Evolutionary conservation across 2,113 vertebrate genomes (phyloP).

Genomic region (Crotalus tigris): DNA sequence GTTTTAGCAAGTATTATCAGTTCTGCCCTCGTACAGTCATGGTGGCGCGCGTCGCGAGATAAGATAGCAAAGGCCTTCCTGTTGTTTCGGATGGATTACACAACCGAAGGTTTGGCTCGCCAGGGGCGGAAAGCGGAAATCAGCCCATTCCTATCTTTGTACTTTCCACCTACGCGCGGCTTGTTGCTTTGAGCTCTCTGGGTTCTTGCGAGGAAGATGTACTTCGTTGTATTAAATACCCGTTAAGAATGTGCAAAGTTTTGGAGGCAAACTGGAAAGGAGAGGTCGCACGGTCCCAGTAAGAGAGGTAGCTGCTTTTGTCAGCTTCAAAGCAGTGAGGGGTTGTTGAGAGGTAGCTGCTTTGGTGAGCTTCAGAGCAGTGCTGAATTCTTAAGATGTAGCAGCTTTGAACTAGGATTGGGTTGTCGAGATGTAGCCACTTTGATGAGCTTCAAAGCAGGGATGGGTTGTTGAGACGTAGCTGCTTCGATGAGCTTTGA

Average conservation of each 20-base stretch:
- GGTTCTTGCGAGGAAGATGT: not conserved
- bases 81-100: not conserved
- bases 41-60: rapidly evolving
- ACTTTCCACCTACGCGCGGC: too few species aligned
- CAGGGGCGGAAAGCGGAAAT: rapidly evolving
- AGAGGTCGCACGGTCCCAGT: not conserved
- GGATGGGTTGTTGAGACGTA: too few species aligned
- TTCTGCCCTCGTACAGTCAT: not conserved
- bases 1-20: not conserved
- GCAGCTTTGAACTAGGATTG: too few species aligned
- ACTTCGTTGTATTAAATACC: not conserved
- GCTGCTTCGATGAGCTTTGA: too few species aligned
- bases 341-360: too few species aligned
- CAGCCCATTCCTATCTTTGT: too few species aligned
- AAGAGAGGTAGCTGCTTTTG: not conserved
- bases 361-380: too few species aligned
- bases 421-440: too few species aligned
- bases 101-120: too few species aligned
- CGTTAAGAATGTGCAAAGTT: not conserved
- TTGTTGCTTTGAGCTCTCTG: not conserved
- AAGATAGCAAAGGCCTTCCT: not conserved
- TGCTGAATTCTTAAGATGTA: too few species aligned
- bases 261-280: not conserved
- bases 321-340: not conserved
- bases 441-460: too few species aligned